Percentiles rank a stretch among this genome's conserved stretches.
Evolutionary conservation across 2,113 vertebrate species (phyloP).

Genomic region (Eptatretus burgeri): DNA sequence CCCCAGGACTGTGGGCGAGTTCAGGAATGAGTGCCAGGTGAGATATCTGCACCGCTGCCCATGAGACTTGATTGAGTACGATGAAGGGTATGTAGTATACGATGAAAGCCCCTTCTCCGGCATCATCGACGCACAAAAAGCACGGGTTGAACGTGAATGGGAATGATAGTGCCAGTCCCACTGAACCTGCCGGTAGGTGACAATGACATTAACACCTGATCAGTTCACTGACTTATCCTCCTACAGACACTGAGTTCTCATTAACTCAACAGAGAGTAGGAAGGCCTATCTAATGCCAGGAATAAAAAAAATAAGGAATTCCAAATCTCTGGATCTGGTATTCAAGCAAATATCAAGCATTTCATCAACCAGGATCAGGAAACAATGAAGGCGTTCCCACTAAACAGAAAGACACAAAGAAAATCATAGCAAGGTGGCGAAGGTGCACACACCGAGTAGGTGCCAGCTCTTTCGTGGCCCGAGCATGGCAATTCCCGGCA

Average conservation of each 20-base stretch:
- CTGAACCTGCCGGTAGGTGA: conserved; percentile 25
- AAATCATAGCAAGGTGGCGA: not conserved
- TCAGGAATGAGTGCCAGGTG: conserved; percentile 76
- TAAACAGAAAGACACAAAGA: too few species aligned
- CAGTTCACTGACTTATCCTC: too few species aligned
- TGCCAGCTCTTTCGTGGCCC: not conserved
- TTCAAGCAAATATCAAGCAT: too few species aligned
- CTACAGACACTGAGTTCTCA: too few species aligned
- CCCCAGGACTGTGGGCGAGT: conserved; percentile 38
- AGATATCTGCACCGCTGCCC: conserved; percentile 71
- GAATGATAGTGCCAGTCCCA: conserved; percentile 48
- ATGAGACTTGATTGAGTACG: conserved; percentile 65
- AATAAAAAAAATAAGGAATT: too few species aligned
- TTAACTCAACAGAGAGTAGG: too few species aligned
- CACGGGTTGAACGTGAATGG: conserved; percentile 73
- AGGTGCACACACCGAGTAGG: not conserved
- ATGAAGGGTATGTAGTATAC: conserved; percentile 65
- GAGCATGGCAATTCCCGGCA: not conserved
- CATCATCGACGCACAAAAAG: conserved; percentile 24
- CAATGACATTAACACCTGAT: too few species aligned
- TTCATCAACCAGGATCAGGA: too few species aligned
- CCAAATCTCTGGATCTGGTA: too few species aligned
- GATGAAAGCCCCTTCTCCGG: conserved; percentile 38
- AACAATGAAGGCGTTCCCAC: too few species aligned
- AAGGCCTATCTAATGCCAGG: too few species aligned